phyloP scores from a whole-genome alignment of 30 jellyfish, hydroid and myxozoan species.

The Sanderia malayensis region DNA sequence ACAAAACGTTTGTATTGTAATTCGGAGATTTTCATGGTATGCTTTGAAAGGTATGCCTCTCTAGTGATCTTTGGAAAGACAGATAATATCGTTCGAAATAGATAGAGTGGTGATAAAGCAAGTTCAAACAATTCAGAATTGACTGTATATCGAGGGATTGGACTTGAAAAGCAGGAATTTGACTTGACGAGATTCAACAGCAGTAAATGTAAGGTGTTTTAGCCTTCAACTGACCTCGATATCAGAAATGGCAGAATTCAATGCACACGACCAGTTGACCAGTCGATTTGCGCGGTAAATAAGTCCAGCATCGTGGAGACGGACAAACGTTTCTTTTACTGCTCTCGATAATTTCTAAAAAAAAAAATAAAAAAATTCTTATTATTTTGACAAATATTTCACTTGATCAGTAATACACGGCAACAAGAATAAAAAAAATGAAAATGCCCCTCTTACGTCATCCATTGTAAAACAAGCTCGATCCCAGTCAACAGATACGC shows the following conservation, averaged over 20 bases:
- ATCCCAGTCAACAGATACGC: constrained; percentile 99
- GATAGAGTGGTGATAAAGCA: too few species aligned
- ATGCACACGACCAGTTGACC: constrained; percentile 99
- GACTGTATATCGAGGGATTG: too few species aligned
- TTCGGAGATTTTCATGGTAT: too few species aligned
- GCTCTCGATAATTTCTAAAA: constrained; percentile 78
- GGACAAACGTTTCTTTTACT: constrained; percentile 92
- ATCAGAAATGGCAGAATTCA: constrained; percentile 97
- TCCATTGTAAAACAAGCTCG: constrained; percentile 99
- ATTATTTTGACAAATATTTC: too few species aligned
- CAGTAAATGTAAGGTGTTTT: too few species aligned
- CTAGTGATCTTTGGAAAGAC: too few species aligned
- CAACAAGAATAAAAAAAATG: not conserved
- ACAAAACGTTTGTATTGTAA: not conserved
- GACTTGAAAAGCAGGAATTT: too few species aligned
- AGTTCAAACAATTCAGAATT: too few species aligned
- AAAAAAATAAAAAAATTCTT: not conserved
- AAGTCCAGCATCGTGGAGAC: constrained; percentile 77
- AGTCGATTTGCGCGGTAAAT: constrained; percentile 97
- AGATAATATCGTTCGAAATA: too few species aligned
- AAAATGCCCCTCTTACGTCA: constrained; percentile 76
- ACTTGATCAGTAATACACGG: too few species aligned
- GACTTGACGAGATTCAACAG: too few species aligned
- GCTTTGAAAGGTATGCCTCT: too few species aligned
- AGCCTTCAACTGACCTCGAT: constrained; percentile 90